Conservation (phyloP, 2,797 vertebrate genomes). For the Galago senegalensis region DNA sequence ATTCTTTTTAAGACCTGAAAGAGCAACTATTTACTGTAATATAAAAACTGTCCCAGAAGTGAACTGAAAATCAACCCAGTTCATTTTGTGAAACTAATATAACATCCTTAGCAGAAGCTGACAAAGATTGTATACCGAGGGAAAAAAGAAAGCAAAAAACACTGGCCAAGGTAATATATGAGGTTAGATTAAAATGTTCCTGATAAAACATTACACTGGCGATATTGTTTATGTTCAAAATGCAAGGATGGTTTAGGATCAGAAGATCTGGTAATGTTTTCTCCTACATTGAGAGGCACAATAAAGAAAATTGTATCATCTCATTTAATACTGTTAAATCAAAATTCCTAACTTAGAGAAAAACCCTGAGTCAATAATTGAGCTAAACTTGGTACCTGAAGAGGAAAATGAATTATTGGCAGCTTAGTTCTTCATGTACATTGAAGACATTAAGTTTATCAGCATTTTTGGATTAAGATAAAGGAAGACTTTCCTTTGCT, state of each 20-base stretch:
- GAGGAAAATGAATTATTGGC: slow-evolving; percentile 62
- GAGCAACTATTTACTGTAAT: neutral
- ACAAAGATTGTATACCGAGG: neutral
- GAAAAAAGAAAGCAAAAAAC: neutral
- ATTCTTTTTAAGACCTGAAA: neutral
- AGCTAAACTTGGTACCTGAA: slow-evolving; percentile 51
- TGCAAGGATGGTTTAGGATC: neutral
- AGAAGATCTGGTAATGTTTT: neutral
- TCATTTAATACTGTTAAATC: neutral
- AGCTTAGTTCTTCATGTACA: slow-evolving; percentile 46
- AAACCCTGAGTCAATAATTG: slow-evolving; percentile 13
- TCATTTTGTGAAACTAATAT: neutral
- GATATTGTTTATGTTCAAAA: neutral
- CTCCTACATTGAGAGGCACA: neutral
- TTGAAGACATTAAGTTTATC: neutral
- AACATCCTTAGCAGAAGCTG: neutral
- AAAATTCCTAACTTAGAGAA: neutral
- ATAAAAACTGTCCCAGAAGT: neutral
- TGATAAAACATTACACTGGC: neutral
- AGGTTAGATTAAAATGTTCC: neutral
- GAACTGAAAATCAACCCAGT: neutral
- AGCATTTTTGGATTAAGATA: too few species aligned
- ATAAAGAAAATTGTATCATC: neutral
- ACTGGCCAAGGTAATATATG: neutral
- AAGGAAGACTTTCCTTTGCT: too few species aligned